These are phyloP conservation scores for Onychostruthus taczanowskii DNA, from an alignment of 2,113 vertebrate species.

Conservation along the genomic window DNA sequence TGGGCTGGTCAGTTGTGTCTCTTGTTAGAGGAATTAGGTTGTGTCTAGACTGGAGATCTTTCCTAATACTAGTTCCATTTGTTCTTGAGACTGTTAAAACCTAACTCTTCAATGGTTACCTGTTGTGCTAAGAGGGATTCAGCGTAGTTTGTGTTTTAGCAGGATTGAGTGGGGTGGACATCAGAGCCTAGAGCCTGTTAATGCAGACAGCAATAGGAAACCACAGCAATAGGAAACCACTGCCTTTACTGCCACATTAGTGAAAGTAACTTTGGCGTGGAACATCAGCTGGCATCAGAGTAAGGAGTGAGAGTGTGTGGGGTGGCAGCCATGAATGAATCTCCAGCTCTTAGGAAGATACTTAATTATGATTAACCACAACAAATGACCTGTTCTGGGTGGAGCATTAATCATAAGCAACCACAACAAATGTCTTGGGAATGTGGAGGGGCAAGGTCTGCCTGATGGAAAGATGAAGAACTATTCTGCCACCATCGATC, in stretches of 20 bases:
- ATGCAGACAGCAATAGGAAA: neutral
- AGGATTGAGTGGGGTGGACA: neutral
- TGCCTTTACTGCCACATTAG: neutral
- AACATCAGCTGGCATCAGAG: neutral
- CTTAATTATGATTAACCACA: constrained; percentile 50
- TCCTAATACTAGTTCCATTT: neutral
- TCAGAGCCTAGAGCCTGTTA: neutral
- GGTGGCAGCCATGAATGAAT: constrained; percentile 14
- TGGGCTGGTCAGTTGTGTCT: neutral
- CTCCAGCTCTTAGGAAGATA: constrained; percentile 36
- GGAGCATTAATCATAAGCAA: neutral
- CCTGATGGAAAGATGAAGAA: neutral
- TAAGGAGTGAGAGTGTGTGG: constrained; percentile 20
- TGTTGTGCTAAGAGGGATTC: neutral
- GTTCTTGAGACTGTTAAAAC: neutral
- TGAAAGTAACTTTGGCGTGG: neutral
- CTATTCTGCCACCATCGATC: neutral
- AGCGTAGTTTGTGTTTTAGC: neutral
- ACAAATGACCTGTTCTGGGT: constrained; percentile 36
- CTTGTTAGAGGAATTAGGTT: neutral
- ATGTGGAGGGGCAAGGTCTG: neutral
- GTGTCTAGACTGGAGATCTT: neutral
- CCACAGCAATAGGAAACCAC: neutral
- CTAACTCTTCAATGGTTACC: neutral
- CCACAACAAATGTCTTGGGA: constrained; percentile 41